Conservation (phyloP, 2,888 invertebrate species). For the Heliconius ethilla region DNA sequence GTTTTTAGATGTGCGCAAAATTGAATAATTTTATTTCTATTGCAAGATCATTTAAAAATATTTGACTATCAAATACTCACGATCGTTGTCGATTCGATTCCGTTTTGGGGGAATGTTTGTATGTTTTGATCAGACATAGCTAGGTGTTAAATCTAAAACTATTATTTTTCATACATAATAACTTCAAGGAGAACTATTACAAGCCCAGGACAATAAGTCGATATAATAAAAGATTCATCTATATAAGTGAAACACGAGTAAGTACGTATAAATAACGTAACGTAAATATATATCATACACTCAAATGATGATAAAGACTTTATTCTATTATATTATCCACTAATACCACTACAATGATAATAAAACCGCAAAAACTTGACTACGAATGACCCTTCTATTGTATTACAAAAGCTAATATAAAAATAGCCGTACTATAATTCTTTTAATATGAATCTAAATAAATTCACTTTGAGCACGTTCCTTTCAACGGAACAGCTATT, state of each 20-base stretch:
- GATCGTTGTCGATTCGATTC: background rate
- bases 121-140: too few relatives aligned
- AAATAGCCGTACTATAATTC: conserved; percentile 37
- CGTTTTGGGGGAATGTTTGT: background rate
- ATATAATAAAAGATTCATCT: background rate
- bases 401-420: conserved; percentile 30
- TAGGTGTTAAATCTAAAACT: too few relatives aligned
- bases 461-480: conserved; percentile 26
- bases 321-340: conserved; percentile 2
- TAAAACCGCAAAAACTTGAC: conserved; percentile 13
- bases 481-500: conserved; percentile 26
- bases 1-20: background rate
- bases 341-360: conserved; percentile 10
- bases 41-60: background rate
- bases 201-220: background rate
- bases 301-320: background rate
- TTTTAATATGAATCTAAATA: conserved; percentile 41
- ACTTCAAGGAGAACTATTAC: too few relatives aligned
- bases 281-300: background rate
- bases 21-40: background rate
- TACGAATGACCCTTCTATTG: conserved; percentile 15
- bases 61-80: background rate
- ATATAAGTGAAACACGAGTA: background rate
- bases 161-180: too few relatives aligned
- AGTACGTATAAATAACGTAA: background rate